Base-by-base conservation (phyloP, 2,113 vertebrate species). In the Mormyrus lacerda region DNA sequence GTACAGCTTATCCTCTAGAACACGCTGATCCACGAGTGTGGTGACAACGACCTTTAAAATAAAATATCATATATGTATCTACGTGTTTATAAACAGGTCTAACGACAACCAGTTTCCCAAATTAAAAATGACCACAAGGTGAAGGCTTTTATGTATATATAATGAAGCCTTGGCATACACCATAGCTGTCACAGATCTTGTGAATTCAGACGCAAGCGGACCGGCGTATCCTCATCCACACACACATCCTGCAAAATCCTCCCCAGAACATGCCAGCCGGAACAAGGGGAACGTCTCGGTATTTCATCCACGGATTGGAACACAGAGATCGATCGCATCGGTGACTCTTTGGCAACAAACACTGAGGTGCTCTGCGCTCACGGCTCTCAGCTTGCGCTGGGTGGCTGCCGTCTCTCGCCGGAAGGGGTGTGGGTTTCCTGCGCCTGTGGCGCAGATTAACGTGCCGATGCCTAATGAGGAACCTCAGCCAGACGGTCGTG, bases 341-440 rank as follows among this genome's bases (percentile, higher is more conserved):
- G 61, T 88, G 93, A 87, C 93, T 97, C 96, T 97, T 97, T 97
- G 96, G 96, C 96, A 96, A 96, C 94, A 90, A 10, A 21, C 50
- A 82, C 48, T 89, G 21, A 48, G 48, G 35, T 47, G 89, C 73
- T n/a, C 69, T 69, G 27, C n/a, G 21, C 47, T 50, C 11, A 13
- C 9, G 51, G 24, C 27, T 21, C 31, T 73, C 58, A 87, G 73
- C 8, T 47, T 69, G 13, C 15, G 19, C 5, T 39, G 87, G 53
- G 44, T 51, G 86, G 50, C 11, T 15, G 19, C 61, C 0, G 17
- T 44, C 24, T 31, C 19, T 58, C 19, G 15, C 19, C 58, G 35
- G 51, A 39, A 86, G 24, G 48, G 31, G 35, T 8, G n/a, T 86
- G 47, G 24, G 21, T 53, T 31, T 51, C 13, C 27, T 86, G 48